These are phyloP conservation scores for Xyrauchen texanus DNA, from an alignment of 2,113 vertebrate genomes.

Conservation along the genomic window DNA sequence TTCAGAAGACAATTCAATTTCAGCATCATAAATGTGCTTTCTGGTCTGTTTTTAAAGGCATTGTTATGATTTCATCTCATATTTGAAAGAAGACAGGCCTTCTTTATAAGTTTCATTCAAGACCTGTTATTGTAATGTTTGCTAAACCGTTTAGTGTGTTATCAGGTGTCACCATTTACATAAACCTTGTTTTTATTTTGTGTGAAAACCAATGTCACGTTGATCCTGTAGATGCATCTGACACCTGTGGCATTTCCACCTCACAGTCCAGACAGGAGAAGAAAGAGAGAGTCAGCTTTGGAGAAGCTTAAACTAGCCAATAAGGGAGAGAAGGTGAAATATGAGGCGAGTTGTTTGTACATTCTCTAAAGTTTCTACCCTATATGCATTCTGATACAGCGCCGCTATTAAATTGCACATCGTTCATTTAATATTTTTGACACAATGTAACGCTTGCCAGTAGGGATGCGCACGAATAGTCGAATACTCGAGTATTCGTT, in stretches of 20 bases:
- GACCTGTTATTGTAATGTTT: not conserved
- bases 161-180: not conserved
- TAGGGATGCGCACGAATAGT: too few relatives aligned
- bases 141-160: not conserved
- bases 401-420: too few relatives aligned
- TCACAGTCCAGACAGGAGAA: conserved; percentile 89
- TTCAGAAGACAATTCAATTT: not conserved
- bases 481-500: too few relatives aligned
- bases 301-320: conserved; percentile 90
- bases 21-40: too few relatives aligned
- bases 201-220: conserved; percentile 1
- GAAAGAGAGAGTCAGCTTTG: conserved; percentile 88
- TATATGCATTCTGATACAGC: too few relatives aligned
- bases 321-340: conserved; percentile 92
- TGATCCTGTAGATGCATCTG: conserved; percentile 49
- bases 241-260: conserved; percentile 71
- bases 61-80: not conserved
- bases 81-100: not conserved
- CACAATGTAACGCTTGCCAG: too few relatives aligned
- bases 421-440: too few relatives aligned
- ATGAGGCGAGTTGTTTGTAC: conserved; percentile 79
- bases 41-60: not conserved
- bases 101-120: not conserved
- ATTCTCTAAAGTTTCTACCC: not conserved
- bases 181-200: not conserved